phyloP scores from a whole-genome alignment of 2,113 vertebrate genomes.

The Pollimyrus isidori region DNA sequence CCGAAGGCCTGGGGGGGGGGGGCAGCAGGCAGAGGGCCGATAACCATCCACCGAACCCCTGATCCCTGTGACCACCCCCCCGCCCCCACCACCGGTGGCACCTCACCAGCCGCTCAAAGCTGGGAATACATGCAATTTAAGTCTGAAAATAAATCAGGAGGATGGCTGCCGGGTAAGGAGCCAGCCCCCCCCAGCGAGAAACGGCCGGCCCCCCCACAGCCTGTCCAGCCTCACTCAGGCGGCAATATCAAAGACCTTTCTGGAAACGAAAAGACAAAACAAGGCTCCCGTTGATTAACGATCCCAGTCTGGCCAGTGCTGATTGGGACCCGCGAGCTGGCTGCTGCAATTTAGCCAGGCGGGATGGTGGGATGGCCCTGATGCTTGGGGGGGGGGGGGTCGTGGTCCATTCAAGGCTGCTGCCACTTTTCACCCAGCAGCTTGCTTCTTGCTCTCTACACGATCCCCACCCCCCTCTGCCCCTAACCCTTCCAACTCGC shows the following conservation, averaged over 20 bases:
- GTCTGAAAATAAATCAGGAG: background rate
- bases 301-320: too few relatives aligned
- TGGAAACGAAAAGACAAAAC: constrained; percentile 6
- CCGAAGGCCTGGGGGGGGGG: constrained; percentile 17
- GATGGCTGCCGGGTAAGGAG: background rate
- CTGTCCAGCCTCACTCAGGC: background rate
- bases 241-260: background rate
- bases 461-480: background rate
- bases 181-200: background rate
- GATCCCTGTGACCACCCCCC: background rate
- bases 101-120: background rate
- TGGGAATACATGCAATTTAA: background rate
- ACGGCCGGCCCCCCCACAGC: background rate
- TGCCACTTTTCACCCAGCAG: constrained; percentile 11
- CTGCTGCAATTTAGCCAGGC: background rate
- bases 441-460: background rate
- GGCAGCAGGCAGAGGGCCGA: background rate
- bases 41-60: background rate
- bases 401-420: constrained; percentile 11
- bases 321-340: background rate
- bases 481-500: background rate
- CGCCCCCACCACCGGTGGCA: background rate
- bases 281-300: constrained; percentile 2
- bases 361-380: background rate
- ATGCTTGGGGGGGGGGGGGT: background rate